Percentiles rank a stretch among this genome's conserved stretches.
phyloP scores from a whole-genome alignment of 2,113 vertebrate genomes.

The Numenius arquata region DNA sequence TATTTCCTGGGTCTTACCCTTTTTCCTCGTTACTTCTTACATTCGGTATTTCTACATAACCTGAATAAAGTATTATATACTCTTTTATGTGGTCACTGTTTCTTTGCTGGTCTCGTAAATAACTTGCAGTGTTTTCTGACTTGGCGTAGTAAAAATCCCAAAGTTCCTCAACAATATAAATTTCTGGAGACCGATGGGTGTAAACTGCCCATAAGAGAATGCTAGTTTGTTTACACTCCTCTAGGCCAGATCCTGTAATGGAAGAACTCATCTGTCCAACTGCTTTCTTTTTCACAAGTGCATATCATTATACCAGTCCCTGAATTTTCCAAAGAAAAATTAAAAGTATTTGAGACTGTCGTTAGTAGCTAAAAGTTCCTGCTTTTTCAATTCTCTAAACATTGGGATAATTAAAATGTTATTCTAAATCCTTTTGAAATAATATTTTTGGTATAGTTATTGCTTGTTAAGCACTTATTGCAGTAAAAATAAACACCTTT shows the following conservation, averaged over 20 bases:
- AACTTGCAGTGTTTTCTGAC: background rate
- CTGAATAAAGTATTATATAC: background rate
- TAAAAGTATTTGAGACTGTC: background rate
- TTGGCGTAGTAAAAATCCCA: background rate
- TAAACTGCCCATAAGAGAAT: slow-evolving; percentile 22
- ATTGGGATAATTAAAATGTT: slow-evolving; percentile 27
- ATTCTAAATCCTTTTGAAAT: slow-evolving; percentile 43
- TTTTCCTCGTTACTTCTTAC: background rate
- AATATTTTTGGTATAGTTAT: slow-evolving; percentile 37
- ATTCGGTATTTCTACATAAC: background rate
- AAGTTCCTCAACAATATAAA: background rate
- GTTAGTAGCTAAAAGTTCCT: background rate
- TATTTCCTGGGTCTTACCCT: background rate
- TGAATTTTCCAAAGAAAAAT: background rate
- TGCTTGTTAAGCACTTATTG: slow-evolving; percentile 29
- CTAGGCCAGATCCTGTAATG: background rate
- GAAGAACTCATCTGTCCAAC: background rate
- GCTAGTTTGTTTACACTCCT: slow-evolving; percentile 1
- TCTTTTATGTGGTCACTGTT: background rate
- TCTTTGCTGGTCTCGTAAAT: background rate
- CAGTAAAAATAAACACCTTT: slow-evolving; percentile 56
- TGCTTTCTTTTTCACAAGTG: background rate
- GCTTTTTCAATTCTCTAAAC: slow-evolving; percentile 26
- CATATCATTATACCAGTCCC: background rate
- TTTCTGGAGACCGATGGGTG: background rate